phyloP scores from a whole-genome alignment of 2,113 vertebrate genomes.

The Mesembrinibis cayennensis region DNA sequence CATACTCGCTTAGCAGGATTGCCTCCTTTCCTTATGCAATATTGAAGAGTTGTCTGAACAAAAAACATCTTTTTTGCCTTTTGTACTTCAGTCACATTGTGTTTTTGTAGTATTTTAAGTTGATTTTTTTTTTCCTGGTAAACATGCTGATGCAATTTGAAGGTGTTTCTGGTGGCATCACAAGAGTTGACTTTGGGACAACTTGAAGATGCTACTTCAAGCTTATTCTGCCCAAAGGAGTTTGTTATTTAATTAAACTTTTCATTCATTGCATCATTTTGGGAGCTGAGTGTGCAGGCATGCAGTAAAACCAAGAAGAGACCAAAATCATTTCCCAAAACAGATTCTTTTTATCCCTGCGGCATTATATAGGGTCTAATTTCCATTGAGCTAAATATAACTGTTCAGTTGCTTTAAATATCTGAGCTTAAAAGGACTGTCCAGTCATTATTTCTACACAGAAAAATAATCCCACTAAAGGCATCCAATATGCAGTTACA shows the following conservation, averaged over 20 bases:
- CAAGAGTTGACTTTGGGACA: neutral
- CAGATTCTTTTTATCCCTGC: neutral
- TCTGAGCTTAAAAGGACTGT: neutral
- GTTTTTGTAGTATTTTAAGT: neutral
- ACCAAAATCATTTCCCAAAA: neutral
- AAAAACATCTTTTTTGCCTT: neutral
- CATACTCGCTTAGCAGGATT: accelerated
- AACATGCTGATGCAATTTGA: accelerated
- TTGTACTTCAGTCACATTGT: accelerated
- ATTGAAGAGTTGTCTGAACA: accelerated
- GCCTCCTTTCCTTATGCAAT: accelerated
- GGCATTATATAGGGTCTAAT: neutral
- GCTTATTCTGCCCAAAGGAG: neutral
- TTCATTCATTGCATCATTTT: accelerated
- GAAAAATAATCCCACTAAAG: neutral
- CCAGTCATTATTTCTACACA: neutral
- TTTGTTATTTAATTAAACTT: neutral
- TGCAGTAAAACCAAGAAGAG: neutral
- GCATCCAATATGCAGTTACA: accelerated
- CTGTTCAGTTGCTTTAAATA: neutral
- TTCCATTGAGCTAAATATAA: neutral
- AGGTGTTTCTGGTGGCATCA: neutral
- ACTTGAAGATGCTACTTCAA: neutral
- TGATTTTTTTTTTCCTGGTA: accelerated
- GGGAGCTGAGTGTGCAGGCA: neutral